phyloP scores from a whole-genome alignment of 2,888 invertebrate species.

The Steinernema carpocapsae region DNA sequence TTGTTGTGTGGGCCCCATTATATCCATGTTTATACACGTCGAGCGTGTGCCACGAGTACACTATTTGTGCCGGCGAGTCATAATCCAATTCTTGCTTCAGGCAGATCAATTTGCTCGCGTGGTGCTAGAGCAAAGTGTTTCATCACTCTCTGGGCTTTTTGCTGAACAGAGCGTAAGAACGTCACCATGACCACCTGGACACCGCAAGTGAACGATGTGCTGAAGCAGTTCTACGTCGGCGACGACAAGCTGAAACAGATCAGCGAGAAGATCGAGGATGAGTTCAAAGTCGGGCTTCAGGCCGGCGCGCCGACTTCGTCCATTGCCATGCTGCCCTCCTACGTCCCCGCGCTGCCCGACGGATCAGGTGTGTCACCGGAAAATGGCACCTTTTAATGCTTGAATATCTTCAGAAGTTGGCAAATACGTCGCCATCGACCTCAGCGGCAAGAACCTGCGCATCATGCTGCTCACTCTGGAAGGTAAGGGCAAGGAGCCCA shows the following conservation, averaged over 20 bases:
- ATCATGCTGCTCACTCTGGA: slow-evolving; percentile 65
- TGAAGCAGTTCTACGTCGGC: slow-evolving; percentile 51
- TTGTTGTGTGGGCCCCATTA: too few relatives aligned
- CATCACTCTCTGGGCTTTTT: background rate
- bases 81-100: background rate
- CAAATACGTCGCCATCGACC: slow-evolving; percentile 68
- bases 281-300: slow-evolving; percentile 57
- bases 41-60: too few relatives aligned
- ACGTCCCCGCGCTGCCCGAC: slow-evolving; percentile 68
- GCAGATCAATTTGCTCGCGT: background rate
- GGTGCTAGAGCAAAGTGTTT: too few relatives aligned
- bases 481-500: slow-evolving; percentile 55
- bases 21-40: too few relatives aligned
- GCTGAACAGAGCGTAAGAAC: background rate
- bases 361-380: slow-evolving; percentile 59
- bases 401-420: slow-evolving; percentile 60
- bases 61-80: too few relatives aligned
- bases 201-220: slow-evolving; percentile 4
- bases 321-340: slow-evolving; percentile 69
- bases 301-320: slow-evolving; percentile 50
- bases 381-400: background rate
- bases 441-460: slow-evolving; percentile 68
- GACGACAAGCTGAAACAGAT: slow-evolving; percentile 61
- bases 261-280: slow-evolving; percentile 59
- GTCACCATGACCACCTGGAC: slow-evolving; percentile 14